Base-by-base conservation (phyloP, 2,888 invertebrate genomes). In the Dusona sp. region DNA sequence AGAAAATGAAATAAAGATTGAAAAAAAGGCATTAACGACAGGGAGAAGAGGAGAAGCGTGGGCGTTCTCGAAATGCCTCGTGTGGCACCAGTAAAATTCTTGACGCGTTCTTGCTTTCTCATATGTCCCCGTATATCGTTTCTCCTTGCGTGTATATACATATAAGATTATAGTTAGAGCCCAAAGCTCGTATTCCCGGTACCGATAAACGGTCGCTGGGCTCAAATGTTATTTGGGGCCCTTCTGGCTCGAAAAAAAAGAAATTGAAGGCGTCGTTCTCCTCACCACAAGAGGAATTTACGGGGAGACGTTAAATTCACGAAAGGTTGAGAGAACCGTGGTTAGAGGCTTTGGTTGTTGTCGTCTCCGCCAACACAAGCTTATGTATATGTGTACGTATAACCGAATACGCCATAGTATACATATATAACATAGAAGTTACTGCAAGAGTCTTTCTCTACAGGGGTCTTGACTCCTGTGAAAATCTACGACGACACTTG, bases 211-310 rank as follows among this genome's bases (percentile, higher is more conserved):
- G 45, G 36, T 38, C 72, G 75, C 42, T 61, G 57, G 36, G n/a
- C 73, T 36, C 33, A 61, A 64, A 67, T n/a, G 25, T 78, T 74
- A n/a, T 74, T 84, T 77, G 38, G 25, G 67, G 22, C 48, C 54
- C 72, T 77, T 77, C 64, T 54, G 33, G 13, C 73, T 22, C 22
- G 33, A 33, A 78, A 64, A 67, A 57, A 61, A 85, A 78, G 74
- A 82, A 82, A 85, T 79, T 72, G 68, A 64, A 72, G 80, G 73
- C 61, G n/a, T 72, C 57, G 61, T 51, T 74, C 80, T 87, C 86
- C 45, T 57, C 81, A 78, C 51, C 75, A 82, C 74, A 45, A 84
- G 80, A 79, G 83, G 86, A 89, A 85, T 89, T 89, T 88, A 87
- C 87, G 79, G 72, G 84, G 80, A 83, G 88, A 83, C 84, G 84